A percentile compares a stretch with the other conserved stretches of the same genome.
Conservation (phyloP, 2,888 invertebrate species). For the Melanchra persicariae region DNA sequence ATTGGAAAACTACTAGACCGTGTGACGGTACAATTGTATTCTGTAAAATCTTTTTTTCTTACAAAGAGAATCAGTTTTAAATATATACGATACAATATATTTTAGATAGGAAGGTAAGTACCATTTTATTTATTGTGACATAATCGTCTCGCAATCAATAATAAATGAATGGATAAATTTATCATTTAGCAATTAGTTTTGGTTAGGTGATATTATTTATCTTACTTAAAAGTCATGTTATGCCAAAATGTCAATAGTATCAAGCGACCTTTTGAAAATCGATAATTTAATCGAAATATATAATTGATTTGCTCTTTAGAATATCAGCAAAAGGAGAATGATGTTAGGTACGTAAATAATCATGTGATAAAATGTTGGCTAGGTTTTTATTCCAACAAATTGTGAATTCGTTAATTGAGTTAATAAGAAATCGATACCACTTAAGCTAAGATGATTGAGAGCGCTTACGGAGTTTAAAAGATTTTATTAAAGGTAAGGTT, state of each 20-base stretch:
- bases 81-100: conserved; percentile 3
- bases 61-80: conserved; percentile 14
- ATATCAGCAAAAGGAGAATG: not conserved
- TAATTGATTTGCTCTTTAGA: not conserved
- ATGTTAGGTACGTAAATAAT: too few species aligned
- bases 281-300: not conserved
- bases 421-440: not conserved
- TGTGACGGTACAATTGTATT: conserved; percentile 43
- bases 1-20: conserved; percentile 60
- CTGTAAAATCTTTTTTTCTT: conserved; percentile 26
- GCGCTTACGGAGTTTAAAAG: not conserved
- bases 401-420: not conserved
- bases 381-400: not conserved
- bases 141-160: not conserved
- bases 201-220: too few species aligned
- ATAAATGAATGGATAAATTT: not conserved
- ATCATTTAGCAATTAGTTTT: conserved; percentile 4
- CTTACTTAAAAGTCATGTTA: not conserved
- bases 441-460: not conserved
- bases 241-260: not conserved
- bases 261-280: not conserved
- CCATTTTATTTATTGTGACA: conserved; percentile 5
- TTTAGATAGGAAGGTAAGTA: not conserved
- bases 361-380: not conserved
- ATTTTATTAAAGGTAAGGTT: not conserved